These are phyloP conservation scores for Macrosiphum euphorbiae DNA, from an alignment of 2,888 invertebrate species.

Conservation along the genomic window DNA sequence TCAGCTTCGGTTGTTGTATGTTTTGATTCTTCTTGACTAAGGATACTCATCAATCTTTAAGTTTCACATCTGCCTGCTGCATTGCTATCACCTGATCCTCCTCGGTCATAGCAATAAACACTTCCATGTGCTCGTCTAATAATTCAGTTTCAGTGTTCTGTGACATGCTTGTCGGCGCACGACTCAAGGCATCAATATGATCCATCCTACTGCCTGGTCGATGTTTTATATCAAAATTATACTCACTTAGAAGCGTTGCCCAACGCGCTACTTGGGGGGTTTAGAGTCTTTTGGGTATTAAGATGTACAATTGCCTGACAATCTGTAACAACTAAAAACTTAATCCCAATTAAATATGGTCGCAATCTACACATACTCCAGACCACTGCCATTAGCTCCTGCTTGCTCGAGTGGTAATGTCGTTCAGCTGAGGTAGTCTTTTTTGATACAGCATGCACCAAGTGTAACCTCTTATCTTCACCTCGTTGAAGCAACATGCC, in stretches of 20 bases:
- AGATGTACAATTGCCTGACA: slow-evolving; percentile 67
- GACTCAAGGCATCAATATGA: no score
- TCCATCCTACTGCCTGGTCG: no score
- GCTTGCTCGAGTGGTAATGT: slow-evolving; percentile 67
- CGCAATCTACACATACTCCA: slow-evolving; percentile 57
- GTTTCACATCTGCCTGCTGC: no score
- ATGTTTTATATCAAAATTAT: not conserved
- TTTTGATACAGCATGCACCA: slow-evolving; percentile 67
- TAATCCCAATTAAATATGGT: slow-evolving; percentile 65
- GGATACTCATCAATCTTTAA: no score
- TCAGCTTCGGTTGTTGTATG: no score
- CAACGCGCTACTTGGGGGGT: slow-evolving; percentile 64
- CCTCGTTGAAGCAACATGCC: no score
- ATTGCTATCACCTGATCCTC: no score
- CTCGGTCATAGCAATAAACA: no score
- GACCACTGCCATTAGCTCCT: slow-evolving; percentile 67
- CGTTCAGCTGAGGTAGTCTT: slow-evolving; percentile 65
- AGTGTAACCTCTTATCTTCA: slow-evolving; percentile 66
- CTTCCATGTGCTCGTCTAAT: no score
- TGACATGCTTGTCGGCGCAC: no score
- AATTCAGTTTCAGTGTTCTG: no score
- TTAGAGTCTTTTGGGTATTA: slow-evolving; percentile 66
- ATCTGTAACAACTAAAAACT: slow-evolving; percentile 67
- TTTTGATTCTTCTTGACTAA: no score
- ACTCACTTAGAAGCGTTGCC: slow-evolving; percentile 25